Base-by-base conservation (phyloP, 2,113 vertebrate genomes). In the Phylloscopus trochilus region DNA sequence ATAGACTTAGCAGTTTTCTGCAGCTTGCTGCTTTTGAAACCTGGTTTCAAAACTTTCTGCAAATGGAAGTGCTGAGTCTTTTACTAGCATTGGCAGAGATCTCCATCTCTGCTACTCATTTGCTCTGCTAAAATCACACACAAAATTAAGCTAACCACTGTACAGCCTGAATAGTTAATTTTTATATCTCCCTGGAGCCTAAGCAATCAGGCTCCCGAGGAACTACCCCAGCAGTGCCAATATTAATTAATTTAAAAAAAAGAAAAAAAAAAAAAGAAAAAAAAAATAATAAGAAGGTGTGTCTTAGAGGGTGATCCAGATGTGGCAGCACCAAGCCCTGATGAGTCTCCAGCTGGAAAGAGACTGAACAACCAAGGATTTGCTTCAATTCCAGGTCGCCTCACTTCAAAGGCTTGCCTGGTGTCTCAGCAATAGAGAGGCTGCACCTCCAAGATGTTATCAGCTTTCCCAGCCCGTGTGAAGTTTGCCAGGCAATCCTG, bases 71-170 rank as follows among this genome's bases (percentile, higher is more conserved):
- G 67, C 59, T 78, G 80, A 79, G 62, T 76, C 74, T 82, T 82
- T 83, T 26, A 52, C 75, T 3, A 76, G 53, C 67, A 83, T 24
- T 3, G 6, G 62, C 46, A 69, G 85, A 90, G 92, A 86, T 88
- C 86, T 94, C 59, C 68, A 70, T 83, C 88, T 93, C 73, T 58
- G 2, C 55, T 86, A 33, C 75, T 83, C 39, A 52, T 94, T 90
- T 93, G 82, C 79, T 81, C 79, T 74, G 58, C 72, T 69, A 70
- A 83, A 90, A 83, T 77, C 75, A 70, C 2, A 59, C 68, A 74
- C 31, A 52, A 83, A 93, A 88, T 86, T 70, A 86, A 92, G 44
- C 43, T 80, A 96, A 94, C 82, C 39, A 35, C 59, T 69, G 55
- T 12, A 44, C 12, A 84, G 49, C 62, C 67, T 86, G 43, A 90